Conservation (phyloP, 2,113 vertebrate species). For the Vidua chalybeata region DNA sequence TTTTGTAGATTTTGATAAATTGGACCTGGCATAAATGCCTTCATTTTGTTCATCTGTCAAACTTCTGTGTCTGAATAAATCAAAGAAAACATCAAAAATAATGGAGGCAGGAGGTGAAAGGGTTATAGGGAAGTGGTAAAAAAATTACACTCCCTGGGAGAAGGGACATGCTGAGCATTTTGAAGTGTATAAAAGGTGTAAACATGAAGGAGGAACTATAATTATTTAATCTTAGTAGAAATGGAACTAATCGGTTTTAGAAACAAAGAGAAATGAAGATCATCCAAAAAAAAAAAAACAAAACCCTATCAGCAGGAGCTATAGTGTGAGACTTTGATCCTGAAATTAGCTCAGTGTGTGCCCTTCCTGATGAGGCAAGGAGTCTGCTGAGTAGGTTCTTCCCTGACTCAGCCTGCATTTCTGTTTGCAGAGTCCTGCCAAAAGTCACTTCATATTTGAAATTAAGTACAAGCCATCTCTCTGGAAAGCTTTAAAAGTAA, state of each 20-base stretch:
- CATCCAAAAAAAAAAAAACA: not conserved
- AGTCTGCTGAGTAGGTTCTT: not conserved
- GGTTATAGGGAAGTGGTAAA: not conserved
- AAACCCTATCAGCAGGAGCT: not conserved
- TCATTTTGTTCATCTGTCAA: not conserved
- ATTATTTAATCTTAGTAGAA: conserved; percentile 22
- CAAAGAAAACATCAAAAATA: conserved; percentile 18
- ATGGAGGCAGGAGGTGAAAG: not conserved
- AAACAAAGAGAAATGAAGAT: conserved; percentile 3
- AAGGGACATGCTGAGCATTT: conserved; percentile 32
- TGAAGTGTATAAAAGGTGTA: conserved; percentile 31
- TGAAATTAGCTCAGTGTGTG: not conserved
- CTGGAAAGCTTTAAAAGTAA: not conserved
- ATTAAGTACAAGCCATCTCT: not conserved
- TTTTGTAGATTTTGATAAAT: not conserved
- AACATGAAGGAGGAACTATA: not conserved
- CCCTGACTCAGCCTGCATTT: not conserved
- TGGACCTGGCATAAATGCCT: not conserved
- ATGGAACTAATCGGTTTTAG: not conserved
- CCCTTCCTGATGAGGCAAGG: not conserved
- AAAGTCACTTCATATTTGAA: not conserved
- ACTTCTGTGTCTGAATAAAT: conserved; percentile 35
- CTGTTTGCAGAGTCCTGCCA: not conserved
- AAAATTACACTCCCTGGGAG: conserved; percentile 1
- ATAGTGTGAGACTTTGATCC: conserved; percentile 2